phyloP scores from a whole-genome alignment of 2,888 invertebrate genomes.

The Thalpophila matura region DNA sequence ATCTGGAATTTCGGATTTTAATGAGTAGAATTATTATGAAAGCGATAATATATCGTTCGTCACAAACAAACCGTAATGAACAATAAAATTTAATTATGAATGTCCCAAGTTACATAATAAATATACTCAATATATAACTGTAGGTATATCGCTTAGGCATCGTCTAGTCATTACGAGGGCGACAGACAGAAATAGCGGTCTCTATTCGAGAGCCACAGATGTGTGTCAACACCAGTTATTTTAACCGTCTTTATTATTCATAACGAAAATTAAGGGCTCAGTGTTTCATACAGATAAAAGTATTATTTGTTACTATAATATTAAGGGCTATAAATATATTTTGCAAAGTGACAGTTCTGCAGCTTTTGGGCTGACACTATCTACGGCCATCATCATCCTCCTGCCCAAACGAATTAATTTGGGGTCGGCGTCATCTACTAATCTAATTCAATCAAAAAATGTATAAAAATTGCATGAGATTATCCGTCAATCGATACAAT shows the following conservation, averaged over 20 bases:
- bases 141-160: conserved; percentile 66
- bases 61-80: conserved; percentile 26
- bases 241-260: conserved; percentile 74
- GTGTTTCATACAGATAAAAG: conserved; percentile 41
- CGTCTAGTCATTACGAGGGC: conserved; percentile 83
- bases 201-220: conserved; percentile 82
- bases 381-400: no score
- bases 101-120: conserved; percentile 31
- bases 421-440: no score
- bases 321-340: no score
- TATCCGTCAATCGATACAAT: not conserved
- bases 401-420: no score
- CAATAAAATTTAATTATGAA: conserved; percentile 39
- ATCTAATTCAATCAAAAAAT: no score
- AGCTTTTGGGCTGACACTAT: no score
- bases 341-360: no score
- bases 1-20: no score
- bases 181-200: conserved; percentile 82
- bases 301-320: not conserved
- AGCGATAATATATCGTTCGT: not conserved
- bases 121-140: conserved; percentile 30
- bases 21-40: not conserved
- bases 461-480: not conserved
- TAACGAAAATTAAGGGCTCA: conserved; percentile 69
- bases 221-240: conserved; percentile 87